These are phyloP conservation scores for Eurois occulta DNA, from an alignment of 2,888 invertebrate species.

Conservation along the genomic window DNA sequence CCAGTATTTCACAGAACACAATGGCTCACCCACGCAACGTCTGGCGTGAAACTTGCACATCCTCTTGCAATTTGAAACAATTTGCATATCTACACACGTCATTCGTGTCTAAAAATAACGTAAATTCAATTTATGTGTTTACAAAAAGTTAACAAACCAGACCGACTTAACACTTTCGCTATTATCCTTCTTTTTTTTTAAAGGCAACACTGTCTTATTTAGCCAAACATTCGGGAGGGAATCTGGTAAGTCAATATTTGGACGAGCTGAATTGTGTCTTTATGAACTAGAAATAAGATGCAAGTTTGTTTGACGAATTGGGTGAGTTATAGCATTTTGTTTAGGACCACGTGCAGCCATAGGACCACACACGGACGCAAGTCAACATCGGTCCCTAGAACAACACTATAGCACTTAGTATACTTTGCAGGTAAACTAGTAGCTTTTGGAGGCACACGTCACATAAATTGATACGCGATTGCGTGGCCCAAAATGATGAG, in stretches of 20 bases:
- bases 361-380: conserved; percentile 89
- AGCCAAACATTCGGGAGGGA: conserved; percentile 73
- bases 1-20: conserved; percentile 83
- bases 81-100: conserved; percentile 83
- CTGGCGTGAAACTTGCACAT: conserved; percentile 82
- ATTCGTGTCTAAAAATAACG: conserved; percentile 75
- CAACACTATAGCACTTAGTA: conserved; percentile 89
- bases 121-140: conserved; percentile 79
- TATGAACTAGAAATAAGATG: conserved; percentile 69
- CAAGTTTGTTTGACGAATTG: conserved; percentile 64
- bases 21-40: conserved; percentile 88
- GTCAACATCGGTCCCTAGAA: conserved; percentile 87
- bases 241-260: conserved; percentile 51
- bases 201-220: conserved; percentile 84
- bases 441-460: conserved; percentile 81
- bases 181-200: conserved; percentile 82
- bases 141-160: conserved; percentile 82
- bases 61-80: conserved; percentile 83
- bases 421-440: conserved; percentile 89
- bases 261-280: conserved; percentile 63
- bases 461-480: conserved; percentile 72
- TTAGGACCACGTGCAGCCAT: conserved; percentile 66
- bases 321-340: conserved; percentile 62
- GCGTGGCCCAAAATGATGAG: conserved; percentile 34
- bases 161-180: conserved; percentile 87